Evolutionary conservation across 2,113 vertebrate species (phyloP).

Genomic region (Saiga tatarica): DNA sequence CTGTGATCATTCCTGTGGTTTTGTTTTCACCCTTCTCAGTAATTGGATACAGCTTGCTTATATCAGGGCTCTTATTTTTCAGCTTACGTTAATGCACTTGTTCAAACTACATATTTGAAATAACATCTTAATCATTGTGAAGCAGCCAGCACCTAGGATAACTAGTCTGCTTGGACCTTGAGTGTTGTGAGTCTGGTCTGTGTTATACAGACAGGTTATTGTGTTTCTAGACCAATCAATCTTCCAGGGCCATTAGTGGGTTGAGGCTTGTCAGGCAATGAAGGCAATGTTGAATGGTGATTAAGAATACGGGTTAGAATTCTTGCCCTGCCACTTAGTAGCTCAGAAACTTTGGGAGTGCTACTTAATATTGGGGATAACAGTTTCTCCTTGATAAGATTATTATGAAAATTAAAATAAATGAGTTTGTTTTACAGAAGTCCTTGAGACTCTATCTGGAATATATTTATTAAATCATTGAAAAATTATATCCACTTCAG

Average conservation of each 20-base stretch:
- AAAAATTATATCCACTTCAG: not conserved
- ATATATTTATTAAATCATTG: not conserved
- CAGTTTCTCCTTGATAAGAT: not conserved
- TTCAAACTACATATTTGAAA: constrained; percentile 24
- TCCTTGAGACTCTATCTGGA: not conserved
- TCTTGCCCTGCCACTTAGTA: not conserved
- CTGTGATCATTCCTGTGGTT: not conserved
- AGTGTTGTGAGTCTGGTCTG: not conserved
- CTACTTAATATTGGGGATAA: not conserved
- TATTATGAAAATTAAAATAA: not conserved
- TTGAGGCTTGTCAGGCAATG: not conserved
- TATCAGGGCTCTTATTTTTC: not conserved
- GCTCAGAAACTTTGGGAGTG: not conserved
- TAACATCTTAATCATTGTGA: not conserved
- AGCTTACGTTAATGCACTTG: not conserved
- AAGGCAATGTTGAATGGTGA: not conserved
- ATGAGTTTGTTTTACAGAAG: not conserved
- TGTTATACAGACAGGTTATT: not conserved
- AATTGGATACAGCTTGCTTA: not conserved
- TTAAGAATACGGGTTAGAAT: not conserved
- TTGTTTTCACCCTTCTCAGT: not conserved
- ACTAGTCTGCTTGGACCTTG: not conserved
- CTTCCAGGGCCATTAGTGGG: not conserved
- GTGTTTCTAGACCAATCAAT: not conserved
- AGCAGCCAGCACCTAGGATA: not conserved